Conservation (phyloP, 2,113 vertebrate species). For the Pygoscelis adeliae region DNA sequence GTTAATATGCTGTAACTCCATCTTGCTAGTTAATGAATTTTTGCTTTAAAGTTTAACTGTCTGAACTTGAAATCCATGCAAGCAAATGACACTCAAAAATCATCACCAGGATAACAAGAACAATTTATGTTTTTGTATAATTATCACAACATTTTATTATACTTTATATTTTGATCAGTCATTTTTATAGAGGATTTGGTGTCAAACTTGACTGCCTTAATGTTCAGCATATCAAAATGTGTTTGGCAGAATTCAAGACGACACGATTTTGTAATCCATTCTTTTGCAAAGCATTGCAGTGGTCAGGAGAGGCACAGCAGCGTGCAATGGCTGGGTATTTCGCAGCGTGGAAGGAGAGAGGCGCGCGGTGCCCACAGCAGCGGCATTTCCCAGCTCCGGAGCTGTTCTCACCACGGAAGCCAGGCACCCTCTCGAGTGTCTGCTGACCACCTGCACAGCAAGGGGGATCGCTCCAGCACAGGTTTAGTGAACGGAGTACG, state of each 20-base stretch:
- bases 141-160: not conserved
- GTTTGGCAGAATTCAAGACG: not conserved
- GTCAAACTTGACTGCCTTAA: not conserved
- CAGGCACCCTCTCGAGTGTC: not conserved
- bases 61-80: not conserved
- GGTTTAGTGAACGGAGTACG: not conserved
- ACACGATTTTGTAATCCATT: not conserved
- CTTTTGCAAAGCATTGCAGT: not conserved
- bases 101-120: not conserved
- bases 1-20: not conserved
- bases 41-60: not conserved
- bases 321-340: rapidly evolving
- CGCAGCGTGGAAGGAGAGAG: rapidly evolving
- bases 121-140: not conserved
- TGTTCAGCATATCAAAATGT: not conserved
- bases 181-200: not conserved
- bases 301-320: not conserved
- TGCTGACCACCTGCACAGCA: not conserved
- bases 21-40: not conserved
- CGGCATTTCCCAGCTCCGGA: not conserved
- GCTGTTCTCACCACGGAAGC: not conserved
- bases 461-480: not conserved
- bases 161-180: not conserved
- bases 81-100: not conserved
- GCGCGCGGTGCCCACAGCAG: not conserved